Evolutionary conservation across 2,113 vertebrate genomes (phyloP).

Genomic region (Chaenogobius annularis): DNA sequence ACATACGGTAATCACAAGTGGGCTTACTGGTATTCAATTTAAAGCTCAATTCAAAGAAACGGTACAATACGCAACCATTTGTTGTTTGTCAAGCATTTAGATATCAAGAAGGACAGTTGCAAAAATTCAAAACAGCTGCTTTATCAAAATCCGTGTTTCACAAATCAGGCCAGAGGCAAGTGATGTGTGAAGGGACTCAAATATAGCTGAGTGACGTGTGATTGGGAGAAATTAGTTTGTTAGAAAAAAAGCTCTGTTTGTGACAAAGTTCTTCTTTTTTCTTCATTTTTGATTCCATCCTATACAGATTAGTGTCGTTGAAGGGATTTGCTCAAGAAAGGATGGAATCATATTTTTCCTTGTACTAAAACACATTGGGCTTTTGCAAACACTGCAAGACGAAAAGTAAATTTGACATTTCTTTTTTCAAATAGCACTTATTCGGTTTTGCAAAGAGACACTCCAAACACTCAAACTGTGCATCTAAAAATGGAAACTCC

Average conservation of each 20-base stretch:
- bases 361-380: too few relatives aligned
- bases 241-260: too few relatives aligned
- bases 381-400: too few relatives aligned
- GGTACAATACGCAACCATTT: not conserved
- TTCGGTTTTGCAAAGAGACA: too few relatives aligned
- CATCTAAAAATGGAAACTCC: not conserved
- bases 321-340: too few relatives aligned
- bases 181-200: not conserved
- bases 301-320: too few relatives aligned
- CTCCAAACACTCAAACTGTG: not conserved
- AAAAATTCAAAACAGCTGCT: conserved; percentile 4
- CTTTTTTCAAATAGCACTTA: too few relatives aligned
- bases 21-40: not conserved
- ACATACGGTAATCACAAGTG: not conserved
- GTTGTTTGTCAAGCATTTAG: not conserved
- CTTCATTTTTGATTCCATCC: too few relatives aligned
- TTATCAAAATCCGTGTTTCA: not conserved
- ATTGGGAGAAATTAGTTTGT: not conserved
- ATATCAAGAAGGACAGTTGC: not conserved
- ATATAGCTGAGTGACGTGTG: not conserved
- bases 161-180: not conserved
- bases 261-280: too few relatives aligned
- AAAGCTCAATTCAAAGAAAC: not conserved
- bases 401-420: too few relatives aligned
- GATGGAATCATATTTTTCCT: too few relatives aligned